phyloP scores from a whole-genome alignment of 2,797 vertebrate genomes.

The Momotus momota region DNA sequence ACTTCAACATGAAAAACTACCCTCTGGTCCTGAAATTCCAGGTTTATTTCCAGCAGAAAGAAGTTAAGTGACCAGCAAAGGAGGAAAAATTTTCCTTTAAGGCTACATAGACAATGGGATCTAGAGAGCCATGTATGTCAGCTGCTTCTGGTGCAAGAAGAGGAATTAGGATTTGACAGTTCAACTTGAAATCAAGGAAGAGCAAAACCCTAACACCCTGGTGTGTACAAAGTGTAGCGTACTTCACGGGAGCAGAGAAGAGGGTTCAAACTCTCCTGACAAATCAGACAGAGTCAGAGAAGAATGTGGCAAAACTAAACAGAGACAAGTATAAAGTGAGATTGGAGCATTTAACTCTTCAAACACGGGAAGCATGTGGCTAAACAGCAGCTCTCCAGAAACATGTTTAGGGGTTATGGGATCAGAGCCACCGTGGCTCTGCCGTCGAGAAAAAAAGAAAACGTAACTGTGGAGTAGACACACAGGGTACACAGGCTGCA shows the following conservation, averaged over 20 bases:
- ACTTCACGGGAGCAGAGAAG: background rate
- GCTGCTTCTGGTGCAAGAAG: background rate
- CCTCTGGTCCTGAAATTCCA: constrained; percentile 39
- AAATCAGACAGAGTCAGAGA: background rate
- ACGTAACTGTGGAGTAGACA: background rate
- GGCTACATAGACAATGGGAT: constrained; percentile 4
- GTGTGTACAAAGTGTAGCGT: background rate
- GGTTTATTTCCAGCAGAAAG: constrained; percentile 37
- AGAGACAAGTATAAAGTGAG: background rate
- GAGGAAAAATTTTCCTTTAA: constrained; percentile 28
- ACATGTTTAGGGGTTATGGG: background rate
- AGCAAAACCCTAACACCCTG: background rate
- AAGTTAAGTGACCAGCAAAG: constrained; percentile 50
- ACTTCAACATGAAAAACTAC: constrained; percentile 30
- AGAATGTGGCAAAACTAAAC: background rate
- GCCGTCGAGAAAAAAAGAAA: background rate
- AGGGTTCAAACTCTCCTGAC: background rate
- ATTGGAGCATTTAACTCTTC: background rate
- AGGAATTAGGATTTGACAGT: background rate
- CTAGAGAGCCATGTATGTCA: background rate
- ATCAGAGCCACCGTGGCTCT: background rate
- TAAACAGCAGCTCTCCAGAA: background rate
- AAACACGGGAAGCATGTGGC: background rate
- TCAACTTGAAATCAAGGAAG: background rate
- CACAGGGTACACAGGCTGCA: background rate